Evolutionary conservation across 37 sponge, comb jelly and placozoan genomes (phyloP).

Genomic region (Tethya wilhelma): DNA sequence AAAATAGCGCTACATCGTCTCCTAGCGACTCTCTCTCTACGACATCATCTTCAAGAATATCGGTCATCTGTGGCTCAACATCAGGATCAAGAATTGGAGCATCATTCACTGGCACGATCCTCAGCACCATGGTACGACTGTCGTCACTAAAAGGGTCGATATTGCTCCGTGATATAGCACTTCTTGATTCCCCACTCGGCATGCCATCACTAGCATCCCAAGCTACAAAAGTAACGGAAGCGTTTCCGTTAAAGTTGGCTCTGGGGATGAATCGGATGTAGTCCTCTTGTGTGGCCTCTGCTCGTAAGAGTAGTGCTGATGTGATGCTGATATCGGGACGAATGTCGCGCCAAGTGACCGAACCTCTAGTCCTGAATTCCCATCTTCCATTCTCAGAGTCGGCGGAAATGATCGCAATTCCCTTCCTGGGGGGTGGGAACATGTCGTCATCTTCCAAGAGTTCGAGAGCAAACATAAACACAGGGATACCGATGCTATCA

Average conservation of each 20-base stretch:
- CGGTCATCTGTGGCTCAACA: conserved; percentile 52
- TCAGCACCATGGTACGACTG: conserved; percentile 45
- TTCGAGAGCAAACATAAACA: conserved; percentile 47
- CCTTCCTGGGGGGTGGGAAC: conserved; percentile 24
- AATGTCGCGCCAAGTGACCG: conserved; percentile 36
- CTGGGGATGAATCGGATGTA: conserved; percentile 82
- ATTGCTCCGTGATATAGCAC: conserved; percentile 15
- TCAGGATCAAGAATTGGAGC: conserved; percentile 76
- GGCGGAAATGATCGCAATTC: conserved; percentile 76
- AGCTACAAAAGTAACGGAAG: conserved; percentile 75
- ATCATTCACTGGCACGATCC: conserved; percentile 87
- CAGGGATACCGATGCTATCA: conserved; percentile 55
- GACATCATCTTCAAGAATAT: conserved; percentile 81
- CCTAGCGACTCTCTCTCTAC: conserved; percentile 69
- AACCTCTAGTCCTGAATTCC: conserved; percentile 44
- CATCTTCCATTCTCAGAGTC: conserved; percentile 75
- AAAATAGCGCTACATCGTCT: conserved; percentile 62
- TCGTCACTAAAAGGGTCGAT: conserved; percentile 75
- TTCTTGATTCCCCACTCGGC: conserved; percentile 50
- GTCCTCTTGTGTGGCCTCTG: conserved; percentile 29
- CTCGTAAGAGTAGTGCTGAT: conserved; percentile 60
- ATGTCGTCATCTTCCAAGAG: conserved; percentile 84
- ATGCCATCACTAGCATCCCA: conserved; percentile 84
- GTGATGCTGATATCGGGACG: conserved; percentile 13
- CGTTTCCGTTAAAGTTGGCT: conserved; percentile 70